Evolutionary conservation across 2,797 vertebrate genomes (phyloP).

Genomic region (Sebastes matsubarae): DNA sequence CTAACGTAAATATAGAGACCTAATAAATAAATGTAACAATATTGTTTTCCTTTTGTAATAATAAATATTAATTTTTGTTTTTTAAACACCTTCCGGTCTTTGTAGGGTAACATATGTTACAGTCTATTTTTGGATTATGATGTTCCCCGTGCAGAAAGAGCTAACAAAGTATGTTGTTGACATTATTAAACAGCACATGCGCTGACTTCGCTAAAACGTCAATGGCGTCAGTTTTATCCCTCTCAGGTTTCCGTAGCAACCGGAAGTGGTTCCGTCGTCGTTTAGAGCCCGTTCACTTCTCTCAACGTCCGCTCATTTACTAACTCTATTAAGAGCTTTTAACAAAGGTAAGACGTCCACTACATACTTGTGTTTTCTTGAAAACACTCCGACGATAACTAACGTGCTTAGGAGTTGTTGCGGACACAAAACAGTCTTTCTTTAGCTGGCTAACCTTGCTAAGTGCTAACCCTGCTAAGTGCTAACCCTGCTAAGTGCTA

Average conservation of each 20-base stretch:
- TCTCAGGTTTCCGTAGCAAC: conserved; percentile 51
- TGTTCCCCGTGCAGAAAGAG: rapidly evolving
- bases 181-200: background rate
- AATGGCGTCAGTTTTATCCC: background rate
- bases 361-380: rapidly evolving
- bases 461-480: too few species aligned
- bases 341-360: conserved; percentile 35
- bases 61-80: background rate
- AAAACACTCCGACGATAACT: rapidly evolving
- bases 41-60: background rate
- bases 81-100: background rate
- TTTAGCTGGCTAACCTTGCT: too few species aligned
- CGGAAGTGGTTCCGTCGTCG: conserved; percentile 36
- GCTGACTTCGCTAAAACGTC: background rate
- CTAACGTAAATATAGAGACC: background rate
- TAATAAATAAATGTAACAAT: background rate
- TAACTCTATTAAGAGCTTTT: background rate
- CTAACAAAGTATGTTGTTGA: background rate
- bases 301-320: background rate
- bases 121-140: background rate
- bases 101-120: background rate
- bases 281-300: background rate
- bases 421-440: background rate
- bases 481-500: conserved; percentile 8
- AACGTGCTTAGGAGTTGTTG: too few species aligned